These are phyloP conservation scores for Mayetiola destructor DNA, from an alignment of 2,888 invertebrate species.

Conservation along the genomic window DNA sequence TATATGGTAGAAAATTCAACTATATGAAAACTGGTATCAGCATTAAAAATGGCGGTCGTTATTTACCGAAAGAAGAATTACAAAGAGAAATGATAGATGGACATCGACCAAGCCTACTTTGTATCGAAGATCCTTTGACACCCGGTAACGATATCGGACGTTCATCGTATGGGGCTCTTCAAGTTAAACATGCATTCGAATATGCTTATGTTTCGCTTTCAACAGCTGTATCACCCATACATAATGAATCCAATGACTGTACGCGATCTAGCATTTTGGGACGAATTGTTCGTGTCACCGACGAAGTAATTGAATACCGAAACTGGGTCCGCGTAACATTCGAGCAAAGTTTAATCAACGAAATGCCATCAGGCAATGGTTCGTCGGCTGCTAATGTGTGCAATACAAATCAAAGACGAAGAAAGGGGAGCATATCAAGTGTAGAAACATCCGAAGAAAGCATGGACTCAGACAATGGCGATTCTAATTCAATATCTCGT, in stretches of 20 bases:
- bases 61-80: constrained; percentile 86
- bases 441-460: constrained; percentile 35
- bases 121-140: constrained; percentile 95
- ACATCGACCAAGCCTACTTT: constrained; percentile 81
- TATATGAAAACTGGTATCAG: constrained; percentile 89
- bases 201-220: constrained; percentile 81
- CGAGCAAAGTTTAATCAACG: constrained; percentile 14
- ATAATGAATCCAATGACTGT: constrained; percentile 38
- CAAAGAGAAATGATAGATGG: constrained; percentile 90
- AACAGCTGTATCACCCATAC: constrained; percentile 50
- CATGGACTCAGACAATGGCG: constrained; percentile 32
- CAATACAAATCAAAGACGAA: constrained; percentile 22
- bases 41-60: constrained; percentile 83
- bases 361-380: neutral
- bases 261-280: constrained; percentile 58
- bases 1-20: constrained; percentile 93
- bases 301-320: constrained; percentile 64
- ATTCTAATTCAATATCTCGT: constrained; percentile 24
- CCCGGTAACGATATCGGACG: constrained; percentile 95
- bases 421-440: constrained; percentile 34
- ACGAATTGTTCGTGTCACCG: constrained; percentile 81
- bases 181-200: constrained; percentile 86
- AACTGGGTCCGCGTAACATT: constrained; percentile 27
- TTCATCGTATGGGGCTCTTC: constrained; percentile 66
- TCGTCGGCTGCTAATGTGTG: constrained; percentile 8